A percentile compares a stretch with the other conserved stretches of the same genome.
Evolutionary conservation across 2,888 invertebrate species (phyloP).

Genomic region (Brachynemurus nebulosus): DNA sequence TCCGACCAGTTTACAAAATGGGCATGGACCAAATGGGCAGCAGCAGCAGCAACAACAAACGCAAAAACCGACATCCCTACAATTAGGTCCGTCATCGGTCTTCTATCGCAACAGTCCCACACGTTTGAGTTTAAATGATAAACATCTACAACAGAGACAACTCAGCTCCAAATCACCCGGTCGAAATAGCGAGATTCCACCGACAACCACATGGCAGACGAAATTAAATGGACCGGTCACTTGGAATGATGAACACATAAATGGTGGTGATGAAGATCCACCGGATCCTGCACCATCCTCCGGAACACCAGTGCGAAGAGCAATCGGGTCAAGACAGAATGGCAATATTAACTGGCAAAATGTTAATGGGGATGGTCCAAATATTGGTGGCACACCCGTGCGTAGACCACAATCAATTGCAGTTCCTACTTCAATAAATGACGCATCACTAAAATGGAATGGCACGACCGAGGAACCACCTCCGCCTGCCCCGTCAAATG

Average conservation of each 20-base stretch:
- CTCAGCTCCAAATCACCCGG: neutral
- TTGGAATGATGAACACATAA: neutral
- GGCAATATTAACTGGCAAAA: neutral
- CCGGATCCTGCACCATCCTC: neutral
- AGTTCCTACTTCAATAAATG: neutral
- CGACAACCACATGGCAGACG: neutral
- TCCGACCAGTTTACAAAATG: constrained; percentile 3
- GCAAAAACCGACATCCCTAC: constrained; percentile 5
- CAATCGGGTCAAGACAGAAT: neutral
- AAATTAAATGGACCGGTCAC: neutral
- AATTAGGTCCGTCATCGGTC: neutral
- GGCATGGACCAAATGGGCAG: neutral
- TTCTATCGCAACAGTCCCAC: neutral
- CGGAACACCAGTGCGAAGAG: neutral
- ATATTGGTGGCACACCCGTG: neutral
- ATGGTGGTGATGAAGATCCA: constrained; percentile 1
- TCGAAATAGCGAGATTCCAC: neutral
- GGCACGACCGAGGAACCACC: neutral
- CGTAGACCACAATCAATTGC: neutral
- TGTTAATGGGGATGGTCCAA: neutral
- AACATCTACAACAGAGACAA: neutral
- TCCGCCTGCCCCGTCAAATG: neutral
- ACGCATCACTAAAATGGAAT: neutral
- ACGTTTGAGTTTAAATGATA: neutral
- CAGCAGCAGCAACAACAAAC: constrained; percentile 1